These are phyloP conservation scores for Staurois parvus DNA, from an alignment of 2,797 vertebrate genomes.

Conservation along the genomic window DNA sequence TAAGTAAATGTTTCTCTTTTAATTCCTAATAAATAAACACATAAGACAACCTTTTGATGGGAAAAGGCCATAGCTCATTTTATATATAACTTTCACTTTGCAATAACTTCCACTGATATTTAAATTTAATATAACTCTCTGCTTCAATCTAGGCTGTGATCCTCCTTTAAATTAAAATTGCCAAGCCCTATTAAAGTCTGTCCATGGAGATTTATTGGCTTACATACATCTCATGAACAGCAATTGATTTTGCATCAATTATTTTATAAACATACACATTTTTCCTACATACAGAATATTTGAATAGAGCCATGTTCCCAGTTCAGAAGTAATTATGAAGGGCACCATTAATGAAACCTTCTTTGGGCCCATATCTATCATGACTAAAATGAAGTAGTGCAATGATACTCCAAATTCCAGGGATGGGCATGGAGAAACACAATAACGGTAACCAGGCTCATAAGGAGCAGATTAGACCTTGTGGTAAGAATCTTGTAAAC, in stretches of 20 bases:
- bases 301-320: not conserved
- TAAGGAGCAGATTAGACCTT: no score
- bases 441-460: no score
- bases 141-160: not conserved
- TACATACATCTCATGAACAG: not conserved
- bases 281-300: not conserved
- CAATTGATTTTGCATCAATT: not conserved
- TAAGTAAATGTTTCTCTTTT: not conserved
- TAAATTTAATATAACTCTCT: not conserved
- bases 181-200: not conserved
- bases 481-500: no score
- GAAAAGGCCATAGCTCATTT: not conserved
- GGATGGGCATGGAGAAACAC: no score
- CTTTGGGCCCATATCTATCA: no score
- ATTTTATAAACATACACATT: not conserved
- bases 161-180: not conserved
- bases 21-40: slow-evolving; percentile 2
- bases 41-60: not conserved
- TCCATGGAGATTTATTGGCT: not conserved
- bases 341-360: not conserved
- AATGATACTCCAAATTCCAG: no score
- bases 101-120: not conserved
- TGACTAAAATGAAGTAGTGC: no score
- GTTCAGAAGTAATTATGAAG: not conserved
- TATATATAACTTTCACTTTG: not conserved